phyloP scores from a whole-genome alignment of 2,888 invertebrate genomes.

The Lasioglossum vierecki region DNA sequence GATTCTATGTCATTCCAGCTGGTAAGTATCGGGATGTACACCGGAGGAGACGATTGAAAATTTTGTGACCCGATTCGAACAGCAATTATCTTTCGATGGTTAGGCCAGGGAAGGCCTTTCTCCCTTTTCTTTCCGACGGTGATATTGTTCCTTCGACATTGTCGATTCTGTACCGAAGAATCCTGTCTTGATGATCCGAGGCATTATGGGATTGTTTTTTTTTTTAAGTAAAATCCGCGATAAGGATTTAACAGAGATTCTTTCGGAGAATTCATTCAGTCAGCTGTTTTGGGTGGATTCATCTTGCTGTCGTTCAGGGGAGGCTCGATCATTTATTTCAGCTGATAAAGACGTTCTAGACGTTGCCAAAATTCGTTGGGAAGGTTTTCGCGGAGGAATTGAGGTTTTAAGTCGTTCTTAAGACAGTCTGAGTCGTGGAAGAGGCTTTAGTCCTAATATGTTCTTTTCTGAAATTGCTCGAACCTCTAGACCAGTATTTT shows the following conservation, averaged over 20 bases:
- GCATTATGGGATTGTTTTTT: background rate
- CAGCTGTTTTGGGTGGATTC: background rate
- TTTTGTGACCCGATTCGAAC: constrained; percentile 1
- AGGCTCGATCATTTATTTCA: background rate
- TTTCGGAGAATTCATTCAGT: background rate
- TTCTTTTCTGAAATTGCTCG: no score
- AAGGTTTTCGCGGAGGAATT: background rate
- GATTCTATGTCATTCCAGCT: constrained; percentile 24
- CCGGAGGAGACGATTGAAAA: background rate
- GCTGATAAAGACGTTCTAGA: background rate
- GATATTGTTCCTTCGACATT: background rate
- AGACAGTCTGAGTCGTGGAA: background rate
- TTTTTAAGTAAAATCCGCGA: background rate
- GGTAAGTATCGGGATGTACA: constrained; percentile 2
- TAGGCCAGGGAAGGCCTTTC: background rate
- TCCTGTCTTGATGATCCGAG: background rate
- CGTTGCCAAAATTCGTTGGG: background rate
- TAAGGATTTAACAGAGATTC: background rate
- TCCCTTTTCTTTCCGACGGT: background rate
- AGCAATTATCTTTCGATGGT: background rate
- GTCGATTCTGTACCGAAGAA: background rate
- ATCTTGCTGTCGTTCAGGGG: background rate
- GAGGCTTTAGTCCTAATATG: background rate
- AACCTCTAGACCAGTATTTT: no score
- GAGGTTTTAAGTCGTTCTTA: background rate